Conservation (phyloP, 2,888 invertebrate genomes). For the Cyclophora albipunctata region DNA sequence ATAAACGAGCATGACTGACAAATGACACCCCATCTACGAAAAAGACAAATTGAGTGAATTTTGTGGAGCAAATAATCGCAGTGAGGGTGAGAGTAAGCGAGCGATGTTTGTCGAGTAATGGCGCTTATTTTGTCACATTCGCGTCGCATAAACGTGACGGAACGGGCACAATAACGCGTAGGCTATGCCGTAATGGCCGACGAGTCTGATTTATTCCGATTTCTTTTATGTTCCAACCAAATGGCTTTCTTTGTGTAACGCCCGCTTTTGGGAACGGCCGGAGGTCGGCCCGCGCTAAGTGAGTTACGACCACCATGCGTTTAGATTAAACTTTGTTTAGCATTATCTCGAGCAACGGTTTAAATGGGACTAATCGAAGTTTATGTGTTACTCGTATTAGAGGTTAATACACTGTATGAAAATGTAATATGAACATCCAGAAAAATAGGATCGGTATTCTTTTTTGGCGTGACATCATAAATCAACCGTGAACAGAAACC, state of each 20-base stretch:
- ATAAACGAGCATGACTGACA: not conserved
- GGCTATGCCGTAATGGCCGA: slow-evolving; percentile 57
- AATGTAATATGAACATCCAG: slow-evolving; percentile 16
- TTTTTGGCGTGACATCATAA: slow-evolving; percentile 53
- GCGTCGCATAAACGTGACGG: slow-evolving; percentile 57
- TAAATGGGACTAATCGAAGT: slow-evolving; percentile 11
- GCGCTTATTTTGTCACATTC: slow-evolving; percentile 64
- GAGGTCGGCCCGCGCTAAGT: slow-evolving; percentile 35
- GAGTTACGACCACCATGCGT: slow-evolving; percentile 38
- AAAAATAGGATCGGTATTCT: slow-evolving; percentile 38
- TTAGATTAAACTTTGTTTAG: slow-evolving; percentile 47
- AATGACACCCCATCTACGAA: slow-evolving; percentile 1
- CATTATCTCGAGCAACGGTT: slow-evolving; percentile 23
- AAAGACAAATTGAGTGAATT: slow-evolving; percentile 13
- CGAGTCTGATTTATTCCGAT: slow-evolving; percentile 68
- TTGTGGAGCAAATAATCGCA: slow-evolving; percentile 22
- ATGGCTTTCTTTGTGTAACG: slow-evolving; percentile 59
- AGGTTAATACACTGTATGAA: slow-evolving; percentile 8
- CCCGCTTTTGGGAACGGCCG: slow-evolving; percentile 38
- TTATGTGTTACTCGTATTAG: slow-evolving; percentile 13
- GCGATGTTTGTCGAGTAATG: slow-evolving; percentile 51
- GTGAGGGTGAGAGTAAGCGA: slow-evolving; percentile 27
- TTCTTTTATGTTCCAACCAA: slow-evolving; percentile 66
- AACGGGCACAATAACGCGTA: slow-evolving; percentile 58
- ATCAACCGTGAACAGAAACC: slow-evolving; percentile 64